Conservation (phyloP, 2,888 invertebrate species). For the Epirrhoe alternata region DNA sequence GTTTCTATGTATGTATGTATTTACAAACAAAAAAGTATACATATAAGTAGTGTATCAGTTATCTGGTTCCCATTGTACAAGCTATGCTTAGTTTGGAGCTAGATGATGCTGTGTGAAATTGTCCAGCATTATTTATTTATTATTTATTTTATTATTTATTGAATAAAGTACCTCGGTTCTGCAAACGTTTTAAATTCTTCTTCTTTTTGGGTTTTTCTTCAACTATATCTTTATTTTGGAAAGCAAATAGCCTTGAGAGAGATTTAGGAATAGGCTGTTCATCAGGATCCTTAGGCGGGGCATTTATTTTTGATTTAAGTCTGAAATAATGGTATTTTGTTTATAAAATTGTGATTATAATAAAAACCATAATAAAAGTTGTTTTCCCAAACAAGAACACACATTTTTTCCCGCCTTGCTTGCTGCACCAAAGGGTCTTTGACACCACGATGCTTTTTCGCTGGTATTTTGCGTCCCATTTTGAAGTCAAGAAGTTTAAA, state of each 20-base stretch:
- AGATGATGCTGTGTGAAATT: no score
- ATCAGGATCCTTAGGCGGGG: conserved; percentile 89
- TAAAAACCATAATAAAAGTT: background rate
- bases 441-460: conserved; percentile 91
- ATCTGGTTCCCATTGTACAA: no score
- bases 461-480: conserved; percentile 92
- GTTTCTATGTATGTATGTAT: no score
- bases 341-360: background rate
- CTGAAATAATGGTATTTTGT: conserved; percentile 70
- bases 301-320: conserved; percentile 89
- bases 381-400: background rate
- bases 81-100: no score
- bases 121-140: no score
- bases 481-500: background rate
- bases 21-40: no score
- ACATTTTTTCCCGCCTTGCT: conserved; percentile 87
- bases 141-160: no score
- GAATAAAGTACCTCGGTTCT: conserved; percentile 30
- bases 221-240: conserved; percentile 53
- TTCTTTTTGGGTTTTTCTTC: conserved; percentile 41
- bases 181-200: conserved; percentile 34
- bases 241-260: conserved; percentile 86
- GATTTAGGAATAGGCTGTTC: conserved; percentile 91
- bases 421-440: conserved; percentile 91
- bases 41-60: no score